Evolutionary conservation across 2,113 vertebrate species (phyloP).

Genomic region (Indicator maculatus): DNA sequence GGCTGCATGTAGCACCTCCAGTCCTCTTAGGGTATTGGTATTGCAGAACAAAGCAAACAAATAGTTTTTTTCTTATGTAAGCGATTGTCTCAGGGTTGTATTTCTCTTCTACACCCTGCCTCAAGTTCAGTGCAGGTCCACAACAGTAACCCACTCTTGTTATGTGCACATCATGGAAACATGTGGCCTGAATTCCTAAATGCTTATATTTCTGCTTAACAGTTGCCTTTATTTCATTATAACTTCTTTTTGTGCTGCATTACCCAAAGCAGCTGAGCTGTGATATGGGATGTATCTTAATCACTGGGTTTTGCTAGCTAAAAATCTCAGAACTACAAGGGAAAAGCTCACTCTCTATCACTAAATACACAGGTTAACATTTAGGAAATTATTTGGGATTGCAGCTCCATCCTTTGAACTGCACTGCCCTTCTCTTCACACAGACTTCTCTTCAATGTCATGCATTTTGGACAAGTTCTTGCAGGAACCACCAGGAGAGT

Average conservation of each 20-base stretch:
- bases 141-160: neutral
- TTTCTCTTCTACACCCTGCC: neutral
- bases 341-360: neutral
- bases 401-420: neutral
- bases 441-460: neutral
- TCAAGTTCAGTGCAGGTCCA: neutral
- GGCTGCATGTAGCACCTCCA: neutral
- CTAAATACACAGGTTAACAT: neutral
- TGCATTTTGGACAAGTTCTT: neutral
- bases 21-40: neutral
- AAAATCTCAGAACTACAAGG: neutral
- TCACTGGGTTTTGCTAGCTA: neutral
- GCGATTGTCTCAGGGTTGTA: neutral
- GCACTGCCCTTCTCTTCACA: neutral
- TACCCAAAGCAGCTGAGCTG: neutral
- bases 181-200: neutral
- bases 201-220: neutral
- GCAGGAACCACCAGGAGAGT: neutral
- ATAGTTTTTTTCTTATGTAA: neutral
- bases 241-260: neutral
- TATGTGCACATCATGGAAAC: neutral
- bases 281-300: neutral
- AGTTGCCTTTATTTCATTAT: neutral
- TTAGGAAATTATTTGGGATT: neutral
- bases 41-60: neutral